phyloP scores from a whole-genome alignment of 2,888 invertebrate genomes.

The Melanophora roralis region DNA sequence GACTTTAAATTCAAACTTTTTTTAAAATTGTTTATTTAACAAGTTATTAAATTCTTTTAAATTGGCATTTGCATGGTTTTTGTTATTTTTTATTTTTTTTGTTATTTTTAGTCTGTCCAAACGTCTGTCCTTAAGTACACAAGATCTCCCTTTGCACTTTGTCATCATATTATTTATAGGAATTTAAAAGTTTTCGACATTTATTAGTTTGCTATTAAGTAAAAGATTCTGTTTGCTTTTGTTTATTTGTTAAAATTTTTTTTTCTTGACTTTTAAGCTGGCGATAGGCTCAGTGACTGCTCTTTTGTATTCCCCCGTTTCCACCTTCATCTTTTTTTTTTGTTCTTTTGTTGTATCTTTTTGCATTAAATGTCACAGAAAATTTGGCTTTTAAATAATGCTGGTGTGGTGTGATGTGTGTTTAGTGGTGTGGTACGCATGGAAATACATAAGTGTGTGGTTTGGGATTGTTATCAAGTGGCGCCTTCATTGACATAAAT shows the following conservation, averaged over 20 bases:
- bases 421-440: neutral
- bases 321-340: neutral
- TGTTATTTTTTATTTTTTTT: neutral
- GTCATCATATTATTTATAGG: conserved; percentile 23
- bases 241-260: conserved; percentile 8
- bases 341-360: neutral
- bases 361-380: conserved; percentile 17
- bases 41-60: conserved; percentile 43
- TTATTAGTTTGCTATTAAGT: conserved; percentile 36
- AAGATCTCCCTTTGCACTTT: neutral
- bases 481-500: conserved; percentile 56
- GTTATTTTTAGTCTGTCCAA: neutral
- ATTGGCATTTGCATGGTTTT: neutral
- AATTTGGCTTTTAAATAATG: conserved; percentile 1
- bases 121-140: neutral
- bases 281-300: conserved; percentile 28
- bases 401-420: conserved; percentile 8
- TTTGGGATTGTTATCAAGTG: conserved; percentile 33
- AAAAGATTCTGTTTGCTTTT: conserved; percentile 25
- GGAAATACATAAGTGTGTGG: neutral
- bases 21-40: conserved; percentile 43
- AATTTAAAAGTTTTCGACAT: conserved; percentile 42
- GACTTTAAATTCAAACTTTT: conserved; percentile 19
- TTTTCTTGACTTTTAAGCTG: conserved; percentile 27
- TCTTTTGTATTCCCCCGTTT: conserved; percentile 5